Evolutionary conservation across 2,888 invertebrate genomes (phyloP).

Genomic region (Lysandra coridon): DNA sequence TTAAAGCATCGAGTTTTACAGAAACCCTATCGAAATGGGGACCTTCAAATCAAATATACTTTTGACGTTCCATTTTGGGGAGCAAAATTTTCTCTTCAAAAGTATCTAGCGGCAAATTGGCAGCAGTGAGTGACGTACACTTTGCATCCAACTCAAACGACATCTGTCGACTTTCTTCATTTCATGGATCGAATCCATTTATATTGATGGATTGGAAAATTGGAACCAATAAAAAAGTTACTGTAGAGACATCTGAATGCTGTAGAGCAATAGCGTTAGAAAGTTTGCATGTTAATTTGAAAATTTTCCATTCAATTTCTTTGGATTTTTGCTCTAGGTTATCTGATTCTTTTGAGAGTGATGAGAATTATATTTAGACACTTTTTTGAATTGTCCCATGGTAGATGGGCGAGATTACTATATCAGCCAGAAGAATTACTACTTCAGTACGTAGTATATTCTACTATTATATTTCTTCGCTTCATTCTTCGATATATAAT

Average conservation of each 20-base stretch:
- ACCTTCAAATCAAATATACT: background rate
- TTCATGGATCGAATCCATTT: conserved; percentile 26
- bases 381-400: background rate
- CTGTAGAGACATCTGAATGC: background rate
- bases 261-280: background rate
- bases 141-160: conserved; percentile 19
- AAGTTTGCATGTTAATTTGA: background rate
- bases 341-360: background rate
- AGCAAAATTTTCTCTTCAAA: conserved; percentile 5
- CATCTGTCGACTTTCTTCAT: conserved; percentile 25
- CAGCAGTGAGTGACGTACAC: background rate
- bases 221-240: conserved; percentile 22
- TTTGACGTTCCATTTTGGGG: conserved; percentile 1
- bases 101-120: conserved; percentile 20
- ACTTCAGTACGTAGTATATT: too few species aligned
- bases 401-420: too few species aligned
- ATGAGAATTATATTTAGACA: background rate
- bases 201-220: conserved; percentile 24
- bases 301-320: background rate
- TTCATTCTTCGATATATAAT: too few species aligned
- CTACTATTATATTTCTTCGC: too few species aligned
- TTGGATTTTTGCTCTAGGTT: background rate
- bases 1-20: background rate
- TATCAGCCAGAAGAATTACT: too few species aligned
- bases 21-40: background rate